Evolutionary conservation across 2,888 invertebrate species (phyloP), one percentile per base, ranked within the genome.

Genomic region (Allacma fusca): DNA sequence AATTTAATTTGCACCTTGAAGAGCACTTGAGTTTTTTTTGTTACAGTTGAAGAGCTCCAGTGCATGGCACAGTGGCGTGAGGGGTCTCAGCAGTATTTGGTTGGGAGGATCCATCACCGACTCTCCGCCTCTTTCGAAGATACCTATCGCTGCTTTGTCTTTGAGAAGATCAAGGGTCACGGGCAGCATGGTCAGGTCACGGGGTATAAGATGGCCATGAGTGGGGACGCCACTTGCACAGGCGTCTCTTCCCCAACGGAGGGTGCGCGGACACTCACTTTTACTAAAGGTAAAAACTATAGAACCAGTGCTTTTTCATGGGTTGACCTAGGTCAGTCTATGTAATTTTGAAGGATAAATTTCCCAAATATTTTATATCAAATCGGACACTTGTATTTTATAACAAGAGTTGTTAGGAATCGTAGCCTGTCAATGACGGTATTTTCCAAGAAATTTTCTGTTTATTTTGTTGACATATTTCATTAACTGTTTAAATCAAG

Each of bases 11-110:
- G n/a, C n/a, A n/a, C n/a, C n/a, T n/a, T n/a, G n/a, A n/a, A n/a
- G n/a, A n/a, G n/a, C n/a, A 9, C 34, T 34, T 34, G 34, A 1
- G 29, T 50, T 57, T 73, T 13, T 26, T n/a, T 21, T 43, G 75
- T 34, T 79, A 26, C 89, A 95, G 96, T 94, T 84, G 96, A 96
- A 87, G 95, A 96, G 86, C 89, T 96, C 77, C 94, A 95, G 86
- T 96, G 96, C 86, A 88, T 96, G 84, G 96, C 95, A 1, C 92
- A 92, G 77, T 96, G 96, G 96, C 95, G 95, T 88, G 96, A 96
- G 86, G 96, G 96, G 76, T 95, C 95, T 85, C 92, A 94, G 75
- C 91, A 95, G 78, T 96, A 95, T 88, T 89, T 96, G 82, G 95
- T 96, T 78, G 96, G 96, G 77, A 93, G 94, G 87, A 91, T 96